Evolutionary conservation across 2,888 invertebrate genomes (phyloP), one percentile per base, ranked within the genome.

Genomic region (Acrobasis repandana): DNA sequence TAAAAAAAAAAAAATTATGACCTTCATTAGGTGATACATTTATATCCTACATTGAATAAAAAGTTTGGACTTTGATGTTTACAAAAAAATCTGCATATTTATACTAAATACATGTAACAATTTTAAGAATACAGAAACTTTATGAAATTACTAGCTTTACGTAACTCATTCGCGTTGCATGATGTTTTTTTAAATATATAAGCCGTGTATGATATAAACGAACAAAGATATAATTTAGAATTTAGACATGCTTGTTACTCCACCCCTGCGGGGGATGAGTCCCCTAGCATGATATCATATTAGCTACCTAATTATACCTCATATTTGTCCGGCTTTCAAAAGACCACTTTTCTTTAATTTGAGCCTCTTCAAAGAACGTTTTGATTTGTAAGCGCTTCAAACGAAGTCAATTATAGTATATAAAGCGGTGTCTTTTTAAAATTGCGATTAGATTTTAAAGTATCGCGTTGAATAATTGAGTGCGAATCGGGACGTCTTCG

Each of bases 231-330:
- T 46, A 56, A 63, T 61, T 65, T 56, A 62, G 61, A 61, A 61
- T 57, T 57, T 61, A 63, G 63, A 58, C 58, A 47, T 47, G 47
- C 57, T 60, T 50, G 61, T 56, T 48, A 58, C 59, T 16, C 51
- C 65, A 66, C 66, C 63, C 64, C 52, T 56, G 58, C 59, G 63
- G 47, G 60, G 52, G 59, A 16, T n/a, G 43, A 16, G 33, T 73
- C 81, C 78, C 75, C 71, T 70, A 74, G 74, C 69, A 71, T 78
- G 76, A 79, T 77, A 79, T 80, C 76, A 82, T 78, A 80, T 84
- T 80, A 81, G 76, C 73, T 69, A 63, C 74, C 79, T 85, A 86
- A 86, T 87, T 85, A 86, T 75, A 76, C 73, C 71, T 74, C 79
- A 80, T 80, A 80, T 80, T 82, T 79, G 81, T 78, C 65, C 74